phyloP scores from a whole-genome alignment of 2,113 vertebrate genomes.

The Eptatretus burgeri region DNA sequence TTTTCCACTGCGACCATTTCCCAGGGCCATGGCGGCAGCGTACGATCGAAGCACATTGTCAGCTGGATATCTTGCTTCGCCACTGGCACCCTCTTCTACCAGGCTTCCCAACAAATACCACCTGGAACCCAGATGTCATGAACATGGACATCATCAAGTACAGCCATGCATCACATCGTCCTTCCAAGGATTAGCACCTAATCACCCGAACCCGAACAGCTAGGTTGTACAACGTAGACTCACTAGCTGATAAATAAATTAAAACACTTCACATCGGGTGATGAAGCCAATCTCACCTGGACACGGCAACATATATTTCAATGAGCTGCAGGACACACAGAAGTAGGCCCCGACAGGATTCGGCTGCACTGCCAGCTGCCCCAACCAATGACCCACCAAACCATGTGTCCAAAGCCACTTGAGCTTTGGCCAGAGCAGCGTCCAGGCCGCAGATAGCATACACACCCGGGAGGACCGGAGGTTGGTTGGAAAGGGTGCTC shows the following conservation, averaged over 20 bases:
- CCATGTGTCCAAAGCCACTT: slow-evolving; percentile 80
- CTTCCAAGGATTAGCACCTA: not conserved
- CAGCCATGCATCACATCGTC: not conserved
- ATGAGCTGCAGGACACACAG: slow-evolving; percentile 68
- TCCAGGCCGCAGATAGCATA: slow-evolving; percentile 82
- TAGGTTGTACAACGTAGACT: not conserved
- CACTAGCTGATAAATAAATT: not conserved
- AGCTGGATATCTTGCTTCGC: slow-evolving; percentile 23
- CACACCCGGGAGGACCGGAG: slow-evolving; percentile 51
- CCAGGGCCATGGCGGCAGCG: slow-evolving; percentile 60
- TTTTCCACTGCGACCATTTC: slow-evolving; percentile 48
- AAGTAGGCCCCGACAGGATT: slow-evolving; percentile 76
- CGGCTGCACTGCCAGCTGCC: slow-evolving; percentile 46
- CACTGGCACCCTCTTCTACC: slow-evolving; percentile 35
- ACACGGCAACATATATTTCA: slow-evolving; percentile 55
- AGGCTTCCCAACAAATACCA: slow-evolving; percentile 70
- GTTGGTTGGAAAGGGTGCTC: no score
- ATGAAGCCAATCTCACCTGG: slow-evolving; percentile 24
- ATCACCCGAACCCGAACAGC: not conserved
- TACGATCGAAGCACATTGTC: slow-evolving; percentile 64
- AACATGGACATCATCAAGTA: not conserved
- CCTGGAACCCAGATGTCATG: slow-evolving; percentile 15
- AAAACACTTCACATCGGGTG: not conserved
- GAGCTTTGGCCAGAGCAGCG: slow-evolving; percentile 80
- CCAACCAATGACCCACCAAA: slow-evolving; percentile 71